Evolutionary conservation across 2,797 vertebrate species (phyloP).

Genomic region (Margarornis squamiger): DNA sequence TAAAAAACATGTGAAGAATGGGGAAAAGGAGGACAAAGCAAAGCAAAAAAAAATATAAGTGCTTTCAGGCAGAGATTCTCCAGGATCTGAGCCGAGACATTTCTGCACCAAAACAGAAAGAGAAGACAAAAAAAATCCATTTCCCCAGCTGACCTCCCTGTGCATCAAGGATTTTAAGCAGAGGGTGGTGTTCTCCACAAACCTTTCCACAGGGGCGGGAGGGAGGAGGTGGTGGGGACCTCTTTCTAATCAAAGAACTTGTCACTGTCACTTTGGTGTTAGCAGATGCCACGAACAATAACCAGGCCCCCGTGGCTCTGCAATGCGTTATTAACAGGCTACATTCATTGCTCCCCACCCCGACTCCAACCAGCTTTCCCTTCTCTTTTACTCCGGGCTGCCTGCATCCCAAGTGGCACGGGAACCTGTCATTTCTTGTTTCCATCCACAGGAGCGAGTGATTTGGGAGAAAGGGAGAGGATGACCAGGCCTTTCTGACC

Average conservation of each 20-base stretch:
- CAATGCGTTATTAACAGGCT: background rate
- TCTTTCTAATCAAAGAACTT: conserved; percentile 32
- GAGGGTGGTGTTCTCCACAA: background rate
- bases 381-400: background rate
- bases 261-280: conserved; percentile 32
- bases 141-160: background rate
- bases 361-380: background rate
- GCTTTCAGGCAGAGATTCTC: background rate
- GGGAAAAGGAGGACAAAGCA: background rate
- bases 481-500: conserved; percentile 84
- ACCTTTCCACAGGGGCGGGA: accelerated
- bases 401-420: conserved; percentile 29
- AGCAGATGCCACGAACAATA: conserved; percentile 34
- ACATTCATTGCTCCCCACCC: background rate
- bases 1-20: background rate
- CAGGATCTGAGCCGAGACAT: background rate
- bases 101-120: background rate
- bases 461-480: conserved; percentile 78
- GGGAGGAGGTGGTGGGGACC: background rate
- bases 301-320: background rate
- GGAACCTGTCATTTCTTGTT: conserved; percentile 81
- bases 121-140: background rate
- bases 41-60: background rate
- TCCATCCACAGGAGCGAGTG: conserved; percentile 76
- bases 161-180: background rate